Base-by-base conservation (phyloP, 2,888 invertebrate genomes). In the Hirtodrosophila alboralis region DNA sequence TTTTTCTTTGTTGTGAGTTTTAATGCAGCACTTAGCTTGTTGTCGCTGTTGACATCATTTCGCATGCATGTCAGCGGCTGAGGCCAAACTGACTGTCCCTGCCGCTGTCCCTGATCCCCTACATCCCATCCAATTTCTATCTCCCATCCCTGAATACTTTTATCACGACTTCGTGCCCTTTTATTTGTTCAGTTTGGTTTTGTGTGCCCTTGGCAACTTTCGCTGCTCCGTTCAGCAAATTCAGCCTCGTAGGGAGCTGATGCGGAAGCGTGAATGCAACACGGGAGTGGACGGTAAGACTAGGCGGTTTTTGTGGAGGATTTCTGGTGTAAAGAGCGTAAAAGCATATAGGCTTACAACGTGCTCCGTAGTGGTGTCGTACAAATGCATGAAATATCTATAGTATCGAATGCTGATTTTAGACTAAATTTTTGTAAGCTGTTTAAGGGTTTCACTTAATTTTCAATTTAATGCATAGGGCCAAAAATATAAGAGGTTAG, bases 171-270 rank as follows among this genome's bases (percentile, higher is more conserved):
- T 48, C 36, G 36, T 47, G 52, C 28, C 41, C 37, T 64, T 63
- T 70, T 73, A 80, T 76, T 80, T 77, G 67, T 57, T 60, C 61
- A 54, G 80, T 56, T n/a, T 28, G 26, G 21, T 30, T 53, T 38
- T 58, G 37, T 47, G 40, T 33, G 31, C 38, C 44, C 44, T 56
- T 62, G 23, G 21, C 31, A 58, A 47, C 38, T 63, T 54, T 54
- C 2, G 34, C 33, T 36, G 48, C 56, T 58, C 16, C 34, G 38
- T 49, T 51, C 41, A 36, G 30, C 33, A 36, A 51, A 61, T 30
- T 48, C 13, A 21, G 54, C 48, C 14, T 12, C 8, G 14, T 18
- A 14, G 58, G 48, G 80, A 62, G 70, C 59, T 62, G 74, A 64
- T 31, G 80, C 74, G 67, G 62, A 80, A 77, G 80, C 54, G 47